Conservation (phyloP, 2,888 invertebrate species). For the Hyles lineata region DNA sequence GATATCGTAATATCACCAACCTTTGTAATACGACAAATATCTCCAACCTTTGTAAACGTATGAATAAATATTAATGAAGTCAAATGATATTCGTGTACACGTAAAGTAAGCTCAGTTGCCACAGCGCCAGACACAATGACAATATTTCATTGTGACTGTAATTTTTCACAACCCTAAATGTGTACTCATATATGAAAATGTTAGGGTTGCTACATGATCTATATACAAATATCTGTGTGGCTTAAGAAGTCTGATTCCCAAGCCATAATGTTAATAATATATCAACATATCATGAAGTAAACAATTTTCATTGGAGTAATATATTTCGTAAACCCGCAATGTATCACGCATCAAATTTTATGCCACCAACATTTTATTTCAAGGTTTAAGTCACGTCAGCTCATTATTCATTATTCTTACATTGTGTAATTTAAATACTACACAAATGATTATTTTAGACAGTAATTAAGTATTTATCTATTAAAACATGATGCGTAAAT, state of each 20-base stretch:
- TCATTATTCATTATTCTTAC: too few relatives aligned
- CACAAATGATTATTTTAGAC: too few relatives aligned
- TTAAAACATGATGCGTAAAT: too few relatives aligned
- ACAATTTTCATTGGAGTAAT: too few relatives aligned
- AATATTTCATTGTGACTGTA: neutral
- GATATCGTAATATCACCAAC: neutral
- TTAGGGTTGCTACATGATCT: constrained; percentile 1
- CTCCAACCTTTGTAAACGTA: neutral
- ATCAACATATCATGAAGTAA: too few relatives aligned
- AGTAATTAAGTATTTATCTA: too few relatives aligned
- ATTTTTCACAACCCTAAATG: constrained; percentile 20
- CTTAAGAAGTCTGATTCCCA: neutral
- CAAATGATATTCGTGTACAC: constrained; percentile 1
- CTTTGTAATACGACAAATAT: neutral
- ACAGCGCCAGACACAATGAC: neutral
- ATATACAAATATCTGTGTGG: neutral
- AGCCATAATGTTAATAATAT: too few relatives aligned
- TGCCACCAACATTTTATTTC: too few relatives aligned
- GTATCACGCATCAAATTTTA: too few relatives aligned
- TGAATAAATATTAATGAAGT: neutral
- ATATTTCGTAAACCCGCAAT: too few relatives aligned
- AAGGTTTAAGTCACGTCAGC: too few relatives aligned
- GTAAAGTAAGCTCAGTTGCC: constrained; percentile 18
- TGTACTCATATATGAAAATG: neutral
- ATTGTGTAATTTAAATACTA: too few relatives aligned